Percentiles rank a stretch among this genome's conserved stretches.
Evolutionary conservation across 2,888 invertebrate species (phyloP).

Genomic region (Cordylochernes scorpioides): DNA sequence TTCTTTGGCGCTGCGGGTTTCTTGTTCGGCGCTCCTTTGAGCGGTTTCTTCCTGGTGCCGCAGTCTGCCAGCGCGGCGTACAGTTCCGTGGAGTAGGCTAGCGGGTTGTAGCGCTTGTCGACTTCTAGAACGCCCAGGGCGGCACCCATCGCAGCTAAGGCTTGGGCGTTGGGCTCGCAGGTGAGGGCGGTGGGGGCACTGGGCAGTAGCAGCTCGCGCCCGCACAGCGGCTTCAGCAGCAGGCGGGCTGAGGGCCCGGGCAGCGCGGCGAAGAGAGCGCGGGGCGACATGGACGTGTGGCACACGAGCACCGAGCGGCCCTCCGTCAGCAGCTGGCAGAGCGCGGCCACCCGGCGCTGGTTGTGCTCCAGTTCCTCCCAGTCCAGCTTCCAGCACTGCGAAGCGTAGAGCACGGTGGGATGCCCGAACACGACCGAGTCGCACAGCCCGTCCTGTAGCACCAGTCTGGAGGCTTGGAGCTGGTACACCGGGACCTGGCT

Average conservation of each 20-base stretch:
- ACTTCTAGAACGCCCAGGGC: too few species aligned
- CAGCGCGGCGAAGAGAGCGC: too few species aligned
- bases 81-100: too few species aligned
- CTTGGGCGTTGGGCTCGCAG: too few species aligned
- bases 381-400: not conserved
- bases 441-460: not conserved
- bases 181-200: too few species aligned
- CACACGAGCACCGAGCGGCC: not conserved
- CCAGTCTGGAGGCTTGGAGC: not conserved
- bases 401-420: not conserved
- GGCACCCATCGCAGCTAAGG: too few species aligned
- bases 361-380: slow-evolving; percentile 1
- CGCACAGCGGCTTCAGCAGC: not conserved
- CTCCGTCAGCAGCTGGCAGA: not conserved
- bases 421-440: not conserved
- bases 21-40: too few species aligned
- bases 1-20: too few species aligned
- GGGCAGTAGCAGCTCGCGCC: not conserved
- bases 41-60: too few species aligned
- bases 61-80: too few species aligned
- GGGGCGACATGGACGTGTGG: too few species aligned
- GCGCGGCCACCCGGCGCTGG: not conserved
- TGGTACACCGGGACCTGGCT: not conserved
- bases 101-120: too few species aligned
- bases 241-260: not conserved